Evolutionary conservation across 1,140 invertebrate genomes (phyloP).

Genomic region (Pinna nobilis): DNA sequence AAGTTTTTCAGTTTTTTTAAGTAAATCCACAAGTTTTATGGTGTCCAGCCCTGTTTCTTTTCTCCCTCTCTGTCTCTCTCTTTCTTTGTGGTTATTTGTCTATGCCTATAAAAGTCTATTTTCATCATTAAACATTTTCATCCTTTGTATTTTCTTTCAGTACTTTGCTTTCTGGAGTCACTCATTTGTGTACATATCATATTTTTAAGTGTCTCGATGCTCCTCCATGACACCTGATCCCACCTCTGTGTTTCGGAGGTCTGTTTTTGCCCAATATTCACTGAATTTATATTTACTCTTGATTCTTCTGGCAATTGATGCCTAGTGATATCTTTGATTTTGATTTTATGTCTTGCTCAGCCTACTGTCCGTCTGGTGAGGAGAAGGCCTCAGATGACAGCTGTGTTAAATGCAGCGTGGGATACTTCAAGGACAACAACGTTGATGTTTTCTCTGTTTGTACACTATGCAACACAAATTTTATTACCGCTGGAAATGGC

Average conservation of each 20-base stretch:
- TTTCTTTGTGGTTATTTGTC: too few species aligned
- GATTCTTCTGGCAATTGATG: not conserved
- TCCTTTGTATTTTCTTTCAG: too few species aligned
- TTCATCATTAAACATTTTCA: too few species aligned
- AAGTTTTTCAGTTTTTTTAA: too few species aligned
- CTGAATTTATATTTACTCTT: not conserved
- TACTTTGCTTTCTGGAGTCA: too few species aligned
- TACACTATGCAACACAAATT: conserved; percentile 26
- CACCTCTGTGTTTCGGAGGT: not conserved
- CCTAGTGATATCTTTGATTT: not conserved
- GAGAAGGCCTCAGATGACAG: conserved; percentile 38
- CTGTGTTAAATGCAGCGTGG: conserved; percentile 36
- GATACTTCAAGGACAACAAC: conserved; percentile 50
- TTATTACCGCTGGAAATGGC: conserved; percentile 32
- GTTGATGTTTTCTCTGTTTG: conserved; percentile 37
- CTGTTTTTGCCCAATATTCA: not conserved
- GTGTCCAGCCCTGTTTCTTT: too few species aligned
- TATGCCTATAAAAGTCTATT: too few species aligned
- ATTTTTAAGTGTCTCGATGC: too few species aligned
- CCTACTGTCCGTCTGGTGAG: conserved; percentile 43
- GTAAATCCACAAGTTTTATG: too few species aligned
- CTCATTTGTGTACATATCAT: too few species aligned
- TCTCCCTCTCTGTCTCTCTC: too few species aligned
- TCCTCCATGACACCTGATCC: too few species aligned
- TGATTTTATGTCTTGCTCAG: conserved; percentile 10